Base-by-base conservation (phyloP, 2,113 vertebrate species). In the Indicator maculatus region DNA sequence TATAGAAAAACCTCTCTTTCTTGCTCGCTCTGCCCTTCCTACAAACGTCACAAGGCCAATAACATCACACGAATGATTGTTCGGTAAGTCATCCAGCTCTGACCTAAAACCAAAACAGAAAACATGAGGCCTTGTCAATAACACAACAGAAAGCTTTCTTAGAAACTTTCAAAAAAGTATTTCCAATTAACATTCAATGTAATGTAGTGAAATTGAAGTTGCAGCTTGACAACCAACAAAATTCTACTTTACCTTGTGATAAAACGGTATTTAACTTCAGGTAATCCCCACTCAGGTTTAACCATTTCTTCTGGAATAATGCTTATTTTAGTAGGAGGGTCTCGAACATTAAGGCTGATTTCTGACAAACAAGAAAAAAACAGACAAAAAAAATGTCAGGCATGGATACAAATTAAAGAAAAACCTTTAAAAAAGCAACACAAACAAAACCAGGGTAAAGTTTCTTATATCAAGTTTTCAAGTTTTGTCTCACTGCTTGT, bases 11-110 rank as follows among this genome's bases (percentile, higher is more conserved):
- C 97, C 98, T 98, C 96, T 98, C 86, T 98, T 98, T 83, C 97
- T 98, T 80, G 98, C 88, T 95, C 98, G 94, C 94, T 99, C 98
- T 63, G 98, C 97, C 44, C 98, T 98, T 86, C 99, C 98, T 39
- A 99, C 98, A 96, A 98, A 99, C 5, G 98, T 98, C 45, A 99
- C 98, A 92, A 99, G 90, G 85, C 98, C 98, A 93, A 99, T 98
- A 83, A 99, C 80, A 75, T 99, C 99, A 96, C 98, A 99, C 41
- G 97, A 97, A 71, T 95, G 64, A 81, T 98, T 98, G 78, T 96
- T 96, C 28, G 98, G 85, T 28, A 99, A 74, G 20, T 80, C 83
- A 56, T 98, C 97, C 74, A 99, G 69, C 84, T 99, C 98, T 36
- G 97, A 98, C 96, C 99, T 99, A 96, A 67, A 95, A 97, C 21